A percentile compares a stretch with the other conserved stretches of the same genome.
Evolutionary conservation across 2,113 vertebrate species (phyloP).

Genomic region (Gymnorhina tibicen): DNA sequence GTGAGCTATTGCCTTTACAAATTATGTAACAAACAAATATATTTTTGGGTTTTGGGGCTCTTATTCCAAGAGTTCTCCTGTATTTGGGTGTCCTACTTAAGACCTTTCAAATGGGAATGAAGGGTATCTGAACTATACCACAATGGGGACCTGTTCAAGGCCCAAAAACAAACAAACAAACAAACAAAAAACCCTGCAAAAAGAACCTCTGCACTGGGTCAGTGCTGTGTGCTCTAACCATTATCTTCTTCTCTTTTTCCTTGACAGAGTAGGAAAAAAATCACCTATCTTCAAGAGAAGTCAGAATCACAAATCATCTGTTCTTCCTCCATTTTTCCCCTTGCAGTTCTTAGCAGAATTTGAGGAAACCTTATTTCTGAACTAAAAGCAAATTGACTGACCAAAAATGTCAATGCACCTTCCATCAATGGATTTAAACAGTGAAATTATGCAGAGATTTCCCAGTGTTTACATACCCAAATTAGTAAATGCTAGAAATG

Average conservation of each 20-base stretch:
- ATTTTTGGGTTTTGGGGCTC: not conserved
- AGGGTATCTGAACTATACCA: not conserved
- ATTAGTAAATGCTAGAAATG: constrained; percentile 11
- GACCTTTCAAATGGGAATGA: not conserved
- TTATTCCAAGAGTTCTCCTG: not conserved
- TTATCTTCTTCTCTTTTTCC: not conserved
- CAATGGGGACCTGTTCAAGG: not conserved
- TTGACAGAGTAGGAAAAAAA: not conserved
- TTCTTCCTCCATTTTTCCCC: not conserved
- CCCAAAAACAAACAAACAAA: no score
- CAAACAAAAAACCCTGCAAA: not conserved
- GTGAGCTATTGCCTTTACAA: not conserved
- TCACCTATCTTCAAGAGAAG: not conserved
- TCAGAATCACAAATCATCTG: not conserved
- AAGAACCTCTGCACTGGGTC: no score
- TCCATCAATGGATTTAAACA: not conserved
- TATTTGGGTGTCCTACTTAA: not conserved
- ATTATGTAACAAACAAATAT: not conserved
- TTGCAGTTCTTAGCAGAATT: not conserved
- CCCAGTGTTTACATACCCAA: not conserved
- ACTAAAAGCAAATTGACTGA: not conserved
- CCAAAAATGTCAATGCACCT: not conserved
- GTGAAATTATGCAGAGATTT: constrained; percentile 5
- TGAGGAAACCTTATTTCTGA: not conserved
- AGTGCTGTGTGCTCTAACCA: not conserved